These are phyloP conservation scores for Calidris pygmaea DNA, from an alignment of 2,113 vertebrate species.

Conservation along the genomic window DNA sequence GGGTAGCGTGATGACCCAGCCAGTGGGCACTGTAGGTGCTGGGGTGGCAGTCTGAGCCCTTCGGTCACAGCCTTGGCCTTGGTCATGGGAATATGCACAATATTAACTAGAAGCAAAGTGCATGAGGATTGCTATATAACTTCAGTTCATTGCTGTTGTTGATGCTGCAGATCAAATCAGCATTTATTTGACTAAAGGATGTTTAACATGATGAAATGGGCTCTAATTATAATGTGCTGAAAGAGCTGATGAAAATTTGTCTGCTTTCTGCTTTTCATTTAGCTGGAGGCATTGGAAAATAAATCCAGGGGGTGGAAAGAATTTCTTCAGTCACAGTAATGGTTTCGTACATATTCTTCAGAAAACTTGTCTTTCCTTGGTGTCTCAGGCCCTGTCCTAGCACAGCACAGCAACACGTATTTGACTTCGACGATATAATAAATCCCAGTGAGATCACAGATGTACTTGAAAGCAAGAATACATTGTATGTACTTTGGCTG, in stretches of 20 bases:
- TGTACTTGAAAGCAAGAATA: neutral
- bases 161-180: slow-evolving; percentile 9
- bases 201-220: slow-evolving; percentile 4
- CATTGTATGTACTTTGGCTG: neutral
- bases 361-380: neutral
- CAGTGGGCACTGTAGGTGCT: neutral
- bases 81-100: neutral
- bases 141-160: neutral
- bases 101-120: neutral
- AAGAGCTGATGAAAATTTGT: slow-evolving; percentile 13
- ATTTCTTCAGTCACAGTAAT: neutral
- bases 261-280: slow-evolving; percentile 43
- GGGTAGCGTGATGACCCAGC: neutral
- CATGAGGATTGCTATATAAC: neutral
- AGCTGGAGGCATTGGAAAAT: slow-evolving; percentile 48
- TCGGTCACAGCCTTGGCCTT: neutral
- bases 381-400: neutral
- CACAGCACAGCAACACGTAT: neutral
- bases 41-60: neutral
- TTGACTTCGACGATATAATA: accelerated
- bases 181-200: slow-evolving; percentile 25
- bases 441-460: neutral
- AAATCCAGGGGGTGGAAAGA: neutral
- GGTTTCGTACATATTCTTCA: neutral
- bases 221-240: slow-evolving; percentile 52